Evolutionary conservation across 2,113 vertebrate genomes (phyloP).

Genomic region (Osmerus eperlanus): DNA sequence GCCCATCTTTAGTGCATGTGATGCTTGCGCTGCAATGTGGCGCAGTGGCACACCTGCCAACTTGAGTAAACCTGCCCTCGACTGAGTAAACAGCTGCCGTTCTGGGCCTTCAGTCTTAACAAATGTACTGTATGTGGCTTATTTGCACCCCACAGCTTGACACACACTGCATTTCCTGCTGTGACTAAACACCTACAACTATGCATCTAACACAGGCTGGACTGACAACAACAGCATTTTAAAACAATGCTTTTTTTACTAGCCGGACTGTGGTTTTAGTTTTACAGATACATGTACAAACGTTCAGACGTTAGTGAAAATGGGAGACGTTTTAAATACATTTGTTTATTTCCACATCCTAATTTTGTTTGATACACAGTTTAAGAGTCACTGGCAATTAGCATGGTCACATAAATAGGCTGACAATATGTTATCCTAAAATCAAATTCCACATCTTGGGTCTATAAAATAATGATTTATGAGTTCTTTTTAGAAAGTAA

Average conservation of each 20-base stretch:
- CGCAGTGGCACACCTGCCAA: background rate
- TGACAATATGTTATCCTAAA: background rate
- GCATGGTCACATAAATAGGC: background rate
- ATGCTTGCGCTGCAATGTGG: background rate
- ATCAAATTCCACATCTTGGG: conserved; percentile 10
- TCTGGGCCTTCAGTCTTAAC: conserved; percentile 29
- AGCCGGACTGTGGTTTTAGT: no score
- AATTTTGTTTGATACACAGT: background rate
- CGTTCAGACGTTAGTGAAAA: no score
- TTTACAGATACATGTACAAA: no score
- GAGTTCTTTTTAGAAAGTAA: conserved; percentile 34
- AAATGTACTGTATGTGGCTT: no score
- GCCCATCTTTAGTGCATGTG: no score
- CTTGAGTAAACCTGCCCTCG: conserved; percentile 52
- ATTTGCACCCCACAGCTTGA: no score
- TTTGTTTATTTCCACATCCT: background rate
- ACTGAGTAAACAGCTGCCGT: conserved; percentile 40
- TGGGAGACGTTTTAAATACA: background rate
- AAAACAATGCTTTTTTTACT: no score
- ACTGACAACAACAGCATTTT: no score
- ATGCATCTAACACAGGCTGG: no score
- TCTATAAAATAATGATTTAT: conserved; percentile 52
- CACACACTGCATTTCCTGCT: no score
- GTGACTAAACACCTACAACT: no score
- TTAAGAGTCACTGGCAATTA: background rate